Conservation (phyloP, 2,113 vertebrate species). For the Atractosteus spatula region DNA sequence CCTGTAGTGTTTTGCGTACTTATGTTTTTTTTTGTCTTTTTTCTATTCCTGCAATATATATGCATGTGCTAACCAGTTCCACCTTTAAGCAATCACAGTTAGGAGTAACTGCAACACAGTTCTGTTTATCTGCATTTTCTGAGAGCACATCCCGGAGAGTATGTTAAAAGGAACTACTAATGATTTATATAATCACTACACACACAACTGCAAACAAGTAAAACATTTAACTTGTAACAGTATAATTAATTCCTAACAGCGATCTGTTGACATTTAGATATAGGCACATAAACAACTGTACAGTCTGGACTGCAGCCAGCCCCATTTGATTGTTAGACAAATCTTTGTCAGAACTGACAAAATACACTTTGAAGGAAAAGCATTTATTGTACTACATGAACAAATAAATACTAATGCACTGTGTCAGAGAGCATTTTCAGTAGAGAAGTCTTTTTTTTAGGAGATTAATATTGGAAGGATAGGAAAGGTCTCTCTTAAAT, state of each 20-base stretch:
- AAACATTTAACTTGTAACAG: slow-evolving; percentile 18
- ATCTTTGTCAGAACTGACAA: not conserved
- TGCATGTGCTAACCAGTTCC: too few relatives aligned
- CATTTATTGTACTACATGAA: slow-evolving; percentile 10
- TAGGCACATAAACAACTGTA: slow-evolving; percentile 16
- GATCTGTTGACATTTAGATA: slow-evolving; percentile 12
- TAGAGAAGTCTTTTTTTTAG: not conserved
- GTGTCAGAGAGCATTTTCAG: not conserved
- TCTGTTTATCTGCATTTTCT: too few relatives aligned
- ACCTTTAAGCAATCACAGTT: too few relatives aligned
- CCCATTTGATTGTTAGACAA: not conserved
- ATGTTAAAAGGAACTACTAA: not conserved
- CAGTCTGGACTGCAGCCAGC: not conserved
- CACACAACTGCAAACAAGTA: slow-evolving; percentile 13
- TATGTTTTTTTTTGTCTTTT: not conserved
- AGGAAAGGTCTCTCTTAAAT: too few relatives aligned
- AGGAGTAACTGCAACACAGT: too few relatives aligned
- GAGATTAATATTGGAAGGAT: not conserved
- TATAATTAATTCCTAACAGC: slow-evolving; percentile 12
- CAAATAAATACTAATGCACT: not conserved
- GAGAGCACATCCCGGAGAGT: not conserved
- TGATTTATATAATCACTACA: not conserved
- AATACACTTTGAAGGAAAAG: slow-evolving; percentile 5
- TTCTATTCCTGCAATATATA: not conserved
- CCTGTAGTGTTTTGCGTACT: not conserved